A percentile compares a stretch with the other conserved stretches of the same genome.
phyloP scores from a whole-genome alignment of 1,140 invertebrate species.

The Drosophila willistoni region DNA sequence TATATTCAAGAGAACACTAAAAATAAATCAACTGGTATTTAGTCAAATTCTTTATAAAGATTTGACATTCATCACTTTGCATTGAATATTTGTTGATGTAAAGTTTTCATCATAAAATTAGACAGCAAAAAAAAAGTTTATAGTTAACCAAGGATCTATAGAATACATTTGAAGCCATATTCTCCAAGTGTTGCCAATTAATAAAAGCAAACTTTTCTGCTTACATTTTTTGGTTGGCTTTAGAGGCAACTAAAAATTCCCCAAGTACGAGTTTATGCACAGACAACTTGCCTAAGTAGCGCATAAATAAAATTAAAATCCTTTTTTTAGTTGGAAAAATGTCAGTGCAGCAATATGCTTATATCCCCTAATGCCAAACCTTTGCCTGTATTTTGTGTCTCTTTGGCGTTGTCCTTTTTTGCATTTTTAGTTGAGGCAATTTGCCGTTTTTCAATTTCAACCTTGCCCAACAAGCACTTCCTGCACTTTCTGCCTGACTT shows the following conservation, averaged over 20 bases:
- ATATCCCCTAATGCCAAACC: not conserved
- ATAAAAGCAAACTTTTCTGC: too few relatives aligned
- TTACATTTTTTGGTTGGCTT: not conserved
- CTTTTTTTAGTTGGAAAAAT: conserved; percentile 35
- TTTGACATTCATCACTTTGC: too few relatives aligned
- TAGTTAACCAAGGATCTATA: too few relatives aligned
- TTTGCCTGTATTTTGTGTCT: not conserved
- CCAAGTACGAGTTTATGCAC: not conserved
- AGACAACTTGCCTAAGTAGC: conserved; percentile 26
- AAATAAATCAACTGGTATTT: too few relatives aligned
- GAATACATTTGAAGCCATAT: too few relatives aligned
- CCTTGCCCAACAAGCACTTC: conserved; percentile 31
- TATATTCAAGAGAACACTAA: too few relatives aligned
- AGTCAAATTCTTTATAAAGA: too few relatives aligned
- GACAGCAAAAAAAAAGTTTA: too few relatives aligned
- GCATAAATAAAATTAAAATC: conserved; percentile 45
- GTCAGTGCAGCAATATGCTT: conserved; percentile 29
- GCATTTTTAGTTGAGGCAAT: conserved; percentile 22
- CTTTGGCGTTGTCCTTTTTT: conserved; percentile 12
- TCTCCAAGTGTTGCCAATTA: not conserved
- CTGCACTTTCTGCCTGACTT: conserved; percentile 17
- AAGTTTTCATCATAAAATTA: too few relatives aligned
- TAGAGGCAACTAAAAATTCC: not conserved
- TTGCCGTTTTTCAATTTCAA: conserved; percentile 22
- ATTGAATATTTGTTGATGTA: too few relatives aligned